phyloP scores from a whole-genome alignment of 2,113 vertebrate species.

The Psettodes erumei region DNA sequence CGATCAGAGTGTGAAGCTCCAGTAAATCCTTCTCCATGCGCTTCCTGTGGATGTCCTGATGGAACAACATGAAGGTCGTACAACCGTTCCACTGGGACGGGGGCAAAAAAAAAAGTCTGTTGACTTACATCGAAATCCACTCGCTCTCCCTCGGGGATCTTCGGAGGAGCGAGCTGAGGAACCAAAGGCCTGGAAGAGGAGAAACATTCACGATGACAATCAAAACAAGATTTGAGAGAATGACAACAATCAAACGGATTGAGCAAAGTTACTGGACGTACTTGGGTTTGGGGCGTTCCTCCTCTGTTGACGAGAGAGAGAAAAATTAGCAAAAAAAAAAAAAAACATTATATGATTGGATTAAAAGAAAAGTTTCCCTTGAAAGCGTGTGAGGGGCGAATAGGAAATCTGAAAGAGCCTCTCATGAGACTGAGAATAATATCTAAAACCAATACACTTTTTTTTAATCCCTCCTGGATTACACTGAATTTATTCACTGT shows the following conservation, averaged over 20 bases:
- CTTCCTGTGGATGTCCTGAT: constrained; percentile 97
- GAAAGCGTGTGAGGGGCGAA: background rate
- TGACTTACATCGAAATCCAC: constrained; percentile 86
- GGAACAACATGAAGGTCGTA: too few relatives aligned
- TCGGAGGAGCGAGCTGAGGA: constrained; percentile 81
- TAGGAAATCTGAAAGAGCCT: background rate
- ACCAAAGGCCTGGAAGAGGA: constrained; percentile 73
- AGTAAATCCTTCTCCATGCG: constrained; percentile 97
- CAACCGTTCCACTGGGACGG: too few relatives aligned
- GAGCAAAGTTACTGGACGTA: constrained; percentile 69
- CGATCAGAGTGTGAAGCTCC: constrained; percentile 96
- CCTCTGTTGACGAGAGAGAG: constrained; percentile 63
- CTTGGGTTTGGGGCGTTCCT: constrained; percentile 84
- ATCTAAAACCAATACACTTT: background rate
- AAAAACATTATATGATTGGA: background rate
- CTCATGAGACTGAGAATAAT: background rate
- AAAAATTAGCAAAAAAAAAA: background rate
- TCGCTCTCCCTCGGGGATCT: constrained; percentile 85
- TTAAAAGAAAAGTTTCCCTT: background rate
- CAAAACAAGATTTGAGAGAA: background rate
- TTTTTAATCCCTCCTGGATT: background rate
- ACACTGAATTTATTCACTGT: background rate
- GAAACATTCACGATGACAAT: background rate
- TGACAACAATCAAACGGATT: background rate
- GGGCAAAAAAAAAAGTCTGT: too few relatives aligned